These are phyloP conservation scores for Colistium nudipinnis DNA, from an alignment of 2,113 vertebrate species.

Conservation along the genomic window DNA sequence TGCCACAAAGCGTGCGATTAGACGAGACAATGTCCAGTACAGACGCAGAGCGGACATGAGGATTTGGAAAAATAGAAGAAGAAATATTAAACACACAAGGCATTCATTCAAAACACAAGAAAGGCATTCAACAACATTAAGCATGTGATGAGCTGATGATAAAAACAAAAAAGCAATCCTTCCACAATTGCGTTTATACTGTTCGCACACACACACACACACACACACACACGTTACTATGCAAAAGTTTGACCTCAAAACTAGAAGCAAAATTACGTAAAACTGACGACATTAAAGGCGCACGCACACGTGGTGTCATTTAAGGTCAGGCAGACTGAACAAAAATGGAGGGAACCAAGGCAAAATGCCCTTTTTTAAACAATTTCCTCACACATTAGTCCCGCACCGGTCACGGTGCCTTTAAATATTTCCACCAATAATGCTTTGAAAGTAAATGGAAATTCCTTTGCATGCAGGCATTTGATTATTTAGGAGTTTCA, in stretches of 20 bases:
- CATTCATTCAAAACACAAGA: conserved; percentile 74
- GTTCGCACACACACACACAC: conserved; percentile 19
- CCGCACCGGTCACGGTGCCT: conserved; percentile 26
- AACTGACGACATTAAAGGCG: conserved; percentile 25
- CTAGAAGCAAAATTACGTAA: conserved; percentile 38
- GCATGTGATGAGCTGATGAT: conserved; percentile 69
- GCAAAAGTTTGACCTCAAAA: conserved; percentile 38
- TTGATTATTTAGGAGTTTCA: conserved; percentile 4
- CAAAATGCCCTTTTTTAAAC: conserved; percentile 24
- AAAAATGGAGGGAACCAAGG: conserved; percentile 14
- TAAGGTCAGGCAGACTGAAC: conserved; percentile 30
- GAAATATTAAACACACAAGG: conserved; percentile 68
- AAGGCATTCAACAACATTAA: conserved; percentile 68
- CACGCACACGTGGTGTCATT: conserved; percentile 28
- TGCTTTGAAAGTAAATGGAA: conserved; percentile 38
- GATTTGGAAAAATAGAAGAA: conserved; percentile 40
- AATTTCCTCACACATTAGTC: conserved; percentile 35
- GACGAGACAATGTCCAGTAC: conserved; percentile 24
- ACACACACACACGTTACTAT: conserved; percentile 8
- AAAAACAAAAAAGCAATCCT: conserved; percentile 33
- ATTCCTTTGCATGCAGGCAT: background rate
- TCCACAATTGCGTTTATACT: conserved; percentile 41
- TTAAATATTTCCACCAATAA: conserved; percentile 22
- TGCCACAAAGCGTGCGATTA: conserved; percentile 6
- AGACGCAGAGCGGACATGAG: conserved; percentile 18